Percentiles rank a stretch among this genome's conserved stretches.
phyloP scores from a whole-genome alignment of 2,113 vertebrate species.

The Atlantisia rogersi region DNA sequence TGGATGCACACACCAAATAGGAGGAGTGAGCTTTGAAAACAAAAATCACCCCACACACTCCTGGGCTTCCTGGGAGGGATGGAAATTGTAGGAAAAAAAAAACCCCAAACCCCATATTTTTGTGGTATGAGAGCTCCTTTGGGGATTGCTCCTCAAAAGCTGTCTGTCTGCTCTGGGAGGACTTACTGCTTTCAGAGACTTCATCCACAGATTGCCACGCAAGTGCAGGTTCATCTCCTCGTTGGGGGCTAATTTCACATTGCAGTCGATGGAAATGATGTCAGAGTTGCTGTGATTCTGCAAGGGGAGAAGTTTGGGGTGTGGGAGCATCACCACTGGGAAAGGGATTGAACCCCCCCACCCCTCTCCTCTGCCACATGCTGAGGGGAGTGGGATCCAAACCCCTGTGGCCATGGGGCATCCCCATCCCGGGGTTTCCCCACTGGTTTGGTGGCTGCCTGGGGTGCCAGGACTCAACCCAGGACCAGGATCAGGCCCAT shows the following conservation, averaged over 20 bases:
- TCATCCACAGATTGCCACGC: conserved; percentile 79
- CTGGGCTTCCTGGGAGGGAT: not conserved
- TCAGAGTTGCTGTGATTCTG: conserved; percentile 87
- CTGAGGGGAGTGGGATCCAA: not conserved
- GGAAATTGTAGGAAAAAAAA: not conserved
- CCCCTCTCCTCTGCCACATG: fast-evolving
- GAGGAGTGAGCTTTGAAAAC: fast-evolving
- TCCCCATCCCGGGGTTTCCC: fast-evolving
- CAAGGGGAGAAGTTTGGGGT: not conserved
- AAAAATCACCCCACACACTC: fast-evolving
- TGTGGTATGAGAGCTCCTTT: fast-evolving
- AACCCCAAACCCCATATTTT: fast-evolving
- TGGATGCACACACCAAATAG: fast-evolving
- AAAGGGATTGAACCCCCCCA: too few relatives aligned
- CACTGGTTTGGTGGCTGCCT: not conserved
- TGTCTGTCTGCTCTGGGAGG: fast-evolving
- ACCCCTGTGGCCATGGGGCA: not conserved
- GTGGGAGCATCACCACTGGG: fast-evolving
- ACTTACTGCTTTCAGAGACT: conserved; percentile 83
- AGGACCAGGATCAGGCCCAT: not conserved
- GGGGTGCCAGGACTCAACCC: not conserved
- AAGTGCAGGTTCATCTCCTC: conserved; percentile 77
- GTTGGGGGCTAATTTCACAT: conserved; percentile 72
- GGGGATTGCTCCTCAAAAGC: not conserved
- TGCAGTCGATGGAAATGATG: conserved; percentile 78